Evolutionary conservation across 2,113 vertebrate genomes (phyloP), one percentile per base, ranked within the genome.

Genomic region (Stigmatopora nigra): DNA sequence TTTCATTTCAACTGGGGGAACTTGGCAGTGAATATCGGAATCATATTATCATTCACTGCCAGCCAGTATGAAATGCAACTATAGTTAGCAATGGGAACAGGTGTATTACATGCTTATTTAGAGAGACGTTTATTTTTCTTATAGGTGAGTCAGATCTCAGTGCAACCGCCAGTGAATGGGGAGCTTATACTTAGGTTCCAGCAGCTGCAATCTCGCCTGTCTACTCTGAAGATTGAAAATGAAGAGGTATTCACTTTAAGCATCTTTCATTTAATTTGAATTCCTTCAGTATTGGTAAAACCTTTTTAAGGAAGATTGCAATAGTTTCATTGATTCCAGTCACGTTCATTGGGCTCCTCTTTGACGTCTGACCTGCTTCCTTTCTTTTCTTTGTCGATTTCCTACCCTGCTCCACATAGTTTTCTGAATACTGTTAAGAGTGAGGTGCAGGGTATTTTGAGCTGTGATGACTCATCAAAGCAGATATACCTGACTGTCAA

Each of bases 211-310:
- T 99, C 97, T 14, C 93, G 97, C 19, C 84, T 99, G 63, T 86
- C 96, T 56, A 99, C 94, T 0, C 91, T 99, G 69, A 97, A 96
- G 86, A 99, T 99, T 0, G 97, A 98, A 88, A 99, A 94, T 0
- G 97, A 99, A 75, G 97, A 99, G 96, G 97, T 99, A 82, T 25
- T 6, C 10, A 61, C 44, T 61, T 41, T n/a, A 22, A 53, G 20
- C 20, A 13, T 12, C 14, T 2, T 31, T 56, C 15, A 15, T 16
- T 45, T 20, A 15, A 45, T 61, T 38, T 5, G 11, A 61, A 22
- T 45, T 22, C 57, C 7, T 38, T 41, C 35, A 3, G 31, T 38
- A 41, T 31, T 9, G 11, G 17, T 38, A 11, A 8, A 31, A 56
- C 15, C 25, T 65, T 19, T 56, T 44, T 13, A 64, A 19, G 36